These are phyloP conservation scores for Acanthaster planci DNA, from an alignment of 35 echinoderm and acorn worm genomes.

Conservation along the genomic window DNA sequence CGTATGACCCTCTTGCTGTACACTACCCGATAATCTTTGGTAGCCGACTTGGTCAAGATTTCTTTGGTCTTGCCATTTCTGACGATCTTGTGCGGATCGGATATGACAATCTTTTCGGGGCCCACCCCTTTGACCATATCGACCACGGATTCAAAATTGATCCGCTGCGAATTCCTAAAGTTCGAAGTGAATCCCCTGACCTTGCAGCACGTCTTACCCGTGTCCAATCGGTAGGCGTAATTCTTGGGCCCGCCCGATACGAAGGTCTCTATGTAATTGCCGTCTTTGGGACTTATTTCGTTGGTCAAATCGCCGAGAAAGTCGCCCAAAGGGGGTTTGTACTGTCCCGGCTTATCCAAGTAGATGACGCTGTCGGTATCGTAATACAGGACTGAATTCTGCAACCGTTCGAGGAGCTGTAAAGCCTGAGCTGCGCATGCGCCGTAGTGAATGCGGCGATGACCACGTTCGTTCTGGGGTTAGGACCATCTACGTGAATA, in stretches of 20 bases:
- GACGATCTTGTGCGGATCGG: conserved; percentile 55
- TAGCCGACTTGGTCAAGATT: conserved; percentile 42
- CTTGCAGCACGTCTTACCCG: conserved; percentile 52
- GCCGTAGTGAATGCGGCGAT: conserved; percentile 71
- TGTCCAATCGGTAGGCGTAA: conserved; percentile 59
- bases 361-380: conserved; percentile 55
- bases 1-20: conserved; percentile 62
- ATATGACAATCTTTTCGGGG: conserved; percentile 19
- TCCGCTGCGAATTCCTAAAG: conserved; percentile 32
- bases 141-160: conserved; percentile 53
- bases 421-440: conserved; percentile 64
- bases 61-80: conserved; percentile 33
- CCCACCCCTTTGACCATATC: conserved; percentile 58
- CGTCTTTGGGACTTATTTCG: conserved; percentile 46
- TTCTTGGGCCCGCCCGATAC: conserved; percentile 59
- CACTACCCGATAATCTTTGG: conserved; percentile 77
- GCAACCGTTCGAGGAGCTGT: conserved; percentile 41
- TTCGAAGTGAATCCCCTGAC: conserved; percentile 76
- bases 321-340: conserved; percentile 24
- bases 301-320: conserved; percentile 47
- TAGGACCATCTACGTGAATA: too few species aligned
- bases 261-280: conserved; percentile 51
- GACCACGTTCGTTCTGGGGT: conserved; percentile 69
- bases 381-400: conserved; percentile 33
- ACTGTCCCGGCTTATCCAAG: conserved; percentile 33